phyloP scores from a whole-genome alignment of 2,113 vertebrate genomes.

The Campylomormyrus tamandua region DNA sequence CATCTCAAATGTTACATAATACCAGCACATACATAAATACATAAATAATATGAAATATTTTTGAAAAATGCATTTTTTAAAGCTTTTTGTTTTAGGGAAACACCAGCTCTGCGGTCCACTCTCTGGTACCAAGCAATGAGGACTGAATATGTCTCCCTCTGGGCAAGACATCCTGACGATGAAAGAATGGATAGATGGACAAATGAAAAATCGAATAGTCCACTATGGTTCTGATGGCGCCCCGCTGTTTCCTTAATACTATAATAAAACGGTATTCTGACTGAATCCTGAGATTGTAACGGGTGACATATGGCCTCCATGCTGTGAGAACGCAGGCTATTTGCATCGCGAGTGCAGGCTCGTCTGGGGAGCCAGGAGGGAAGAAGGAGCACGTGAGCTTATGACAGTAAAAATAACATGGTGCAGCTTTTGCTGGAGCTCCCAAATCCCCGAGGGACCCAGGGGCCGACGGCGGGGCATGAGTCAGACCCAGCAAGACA shows the following conservation, averaged over 20 bases:
- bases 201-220: background rate
- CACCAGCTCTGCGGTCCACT: background rate
- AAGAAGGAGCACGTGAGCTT: background rate
- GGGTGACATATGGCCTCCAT: background rate
- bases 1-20: background rate
- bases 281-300: background rate
- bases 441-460: background rate
- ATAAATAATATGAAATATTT: background rate
- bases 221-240: background rate
- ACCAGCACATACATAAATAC: background rate
- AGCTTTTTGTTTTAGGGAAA: background rate
- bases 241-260: background rate
- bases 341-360: background rate
- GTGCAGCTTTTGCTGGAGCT: background rate
- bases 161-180: background rate
- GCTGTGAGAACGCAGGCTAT: background rate
- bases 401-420: background rate
- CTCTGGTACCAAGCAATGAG: background rate
- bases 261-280: background rate
- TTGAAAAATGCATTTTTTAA: background rate
- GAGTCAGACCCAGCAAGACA: conserved; percentile 2
- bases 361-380: background rate
- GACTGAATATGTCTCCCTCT: background rate
- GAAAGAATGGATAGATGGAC: background rate
- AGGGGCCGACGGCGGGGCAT: background rate